These are phyloP conservation scores for Hydrophis major DNA, from an alignment of 2,797 vertebrate species.

Conservation along the genomic window DNA sequence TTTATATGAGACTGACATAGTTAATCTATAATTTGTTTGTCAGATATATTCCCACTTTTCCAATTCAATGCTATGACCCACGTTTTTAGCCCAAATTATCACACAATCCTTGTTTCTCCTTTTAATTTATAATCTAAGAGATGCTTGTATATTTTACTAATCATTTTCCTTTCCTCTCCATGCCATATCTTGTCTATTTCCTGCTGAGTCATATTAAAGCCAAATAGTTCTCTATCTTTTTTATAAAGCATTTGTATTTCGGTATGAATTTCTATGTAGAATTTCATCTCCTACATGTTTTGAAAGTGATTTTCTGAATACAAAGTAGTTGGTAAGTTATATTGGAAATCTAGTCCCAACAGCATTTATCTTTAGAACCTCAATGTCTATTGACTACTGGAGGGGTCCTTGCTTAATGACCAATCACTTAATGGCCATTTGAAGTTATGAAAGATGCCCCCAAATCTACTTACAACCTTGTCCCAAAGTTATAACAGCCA, in stretches of 20 bases:
- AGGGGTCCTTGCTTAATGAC: neutral
- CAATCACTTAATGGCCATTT: neutral
- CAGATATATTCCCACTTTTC: too few relatives aligned
- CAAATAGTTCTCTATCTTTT: too few relatives aligned
- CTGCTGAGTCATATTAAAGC: too few relatives aligned
- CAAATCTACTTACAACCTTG: neutral
- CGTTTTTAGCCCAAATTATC: too few relatives aligned
- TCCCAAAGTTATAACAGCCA: neutral
- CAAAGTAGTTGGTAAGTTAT: neutral
- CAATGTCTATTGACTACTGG: neutral
- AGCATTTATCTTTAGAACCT: neutral
- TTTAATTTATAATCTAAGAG: too few relatives aligned
- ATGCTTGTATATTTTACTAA: too few relatives aligned
- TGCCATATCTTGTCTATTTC: too few relatives aligned
- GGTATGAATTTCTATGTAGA: neutral
- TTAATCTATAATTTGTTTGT: too few relatives aligned
- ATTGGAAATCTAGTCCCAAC: neutral
- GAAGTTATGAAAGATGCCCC: neutral
- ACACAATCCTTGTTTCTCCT: too few relatives aligned
- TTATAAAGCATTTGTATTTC: neutral
- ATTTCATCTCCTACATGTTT: neutral
- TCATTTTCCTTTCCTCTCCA: too few relatives aligned
- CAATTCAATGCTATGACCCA: too few relatives aligned
- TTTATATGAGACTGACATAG: too few relatives aligned
- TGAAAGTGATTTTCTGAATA: neutral